Conservation (phyloP, 2,797 vertebrate genomes). For the Chloroceryle inda region DNA sequence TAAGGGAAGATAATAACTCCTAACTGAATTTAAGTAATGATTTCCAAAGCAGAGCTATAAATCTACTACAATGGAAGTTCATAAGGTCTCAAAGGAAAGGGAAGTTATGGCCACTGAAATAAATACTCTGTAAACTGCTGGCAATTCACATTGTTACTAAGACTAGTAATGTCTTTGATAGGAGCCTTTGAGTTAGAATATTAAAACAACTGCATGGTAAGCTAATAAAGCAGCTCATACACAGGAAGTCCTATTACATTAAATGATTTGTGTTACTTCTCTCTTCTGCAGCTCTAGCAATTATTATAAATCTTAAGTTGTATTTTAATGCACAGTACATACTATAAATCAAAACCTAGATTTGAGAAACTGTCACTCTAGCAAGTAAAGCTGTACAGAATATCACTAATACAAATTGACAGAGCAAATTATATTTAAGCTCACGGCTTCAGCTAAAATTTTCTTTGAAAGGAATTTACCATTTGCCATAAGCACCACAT, state of each 20-base stretch:
- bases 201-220: constrained; percentile 1
- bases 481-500: not conserved
- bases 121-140: not conserved
- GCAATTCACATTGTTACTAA: constrained; percentile 48
- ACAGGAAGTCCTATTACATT: not conserved
- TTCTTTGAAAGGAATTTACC: constrained; percentile 15
- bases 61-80: constrained; percentile 43
- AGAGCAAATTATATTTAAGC: not conserved
- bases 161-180: constrained; percentile 35
- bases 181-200: not conserved
- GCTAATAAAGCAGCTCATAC: not conserved
- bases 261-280: constrained; percentile 34
- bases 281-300: not conserved
- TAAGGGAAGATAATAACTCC: constrained; percentile 45
- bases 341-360: not conserved
- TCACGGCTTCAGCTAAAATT: not conserved
- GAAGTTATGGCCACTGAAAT: constrained; percentile 34
- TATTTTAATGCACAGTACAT: constrained; percentile 21
- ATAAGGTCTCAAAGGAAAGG: constrained; percentile 37
- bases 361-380: not conserved
- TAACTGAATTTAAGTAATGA: constrained; percentile 50
- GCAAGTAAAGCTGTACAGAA: not conserved
- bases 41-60: constrained; percentile 57
- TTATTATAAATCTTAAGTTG: constrained; percentile 34
- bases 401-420: not conserved